phyloP scores from a whole-genome alignment of 2,113 vertebrate genomes.

The Eulemur macaco region DNA sequence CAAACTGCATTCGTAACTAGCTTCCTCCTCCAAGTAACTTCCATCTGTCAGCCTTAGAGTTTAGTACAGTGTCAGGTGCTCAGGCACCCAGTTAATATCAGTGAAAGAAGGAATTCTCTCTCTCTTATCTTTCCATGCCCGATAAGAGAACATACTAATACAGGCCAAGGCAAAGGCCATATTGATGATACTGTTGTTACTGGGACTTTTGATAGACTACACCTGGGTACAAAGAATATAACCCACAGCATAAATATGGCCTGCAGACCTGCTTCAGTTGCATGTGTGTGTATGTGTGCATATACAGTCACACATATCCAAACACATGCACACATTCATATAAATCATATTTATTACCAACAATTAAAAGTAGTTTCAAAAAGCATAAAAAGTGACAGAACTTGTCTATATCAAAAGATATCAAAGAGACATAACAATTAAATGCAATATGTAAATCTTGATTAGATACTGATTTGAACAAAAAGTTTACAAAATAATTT shows the following conservation, averaged over 20 bases:
- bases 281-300: neutral
- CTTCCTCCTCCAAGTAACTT: neutral
- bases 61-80: neutral
- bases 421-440: neutral
- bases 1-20: fast-evolving
- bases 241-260: neutral
- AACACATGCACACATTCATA: neutral
- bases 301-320: neutral
- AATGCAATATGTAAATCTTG: neutral
- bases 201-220: neutral
- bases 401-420: neutral
- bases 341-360: neutral
- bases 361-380: constrained; percentile 1
- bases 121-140: neutral
- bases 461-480: neutral
- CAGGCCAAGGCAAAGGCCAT: neutral
- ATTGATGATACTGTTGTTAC: neutral
- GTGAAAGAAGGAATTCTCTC: neutral
- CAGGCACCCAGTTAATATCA: neutral
- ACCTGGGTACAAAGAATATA: neutral
- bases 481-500: constrained; percentile 2
- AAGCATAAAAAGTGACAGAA: neutral
- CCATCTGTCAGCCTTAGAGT: neutral
- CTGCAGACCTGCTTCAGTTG: neutral
- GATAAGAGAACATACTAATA: neutral